These are phyloP conservation scores for Axea sp. DNA, from an alignment of 2,888 invertebrate species.

Conservation along the genomic window DNA sequence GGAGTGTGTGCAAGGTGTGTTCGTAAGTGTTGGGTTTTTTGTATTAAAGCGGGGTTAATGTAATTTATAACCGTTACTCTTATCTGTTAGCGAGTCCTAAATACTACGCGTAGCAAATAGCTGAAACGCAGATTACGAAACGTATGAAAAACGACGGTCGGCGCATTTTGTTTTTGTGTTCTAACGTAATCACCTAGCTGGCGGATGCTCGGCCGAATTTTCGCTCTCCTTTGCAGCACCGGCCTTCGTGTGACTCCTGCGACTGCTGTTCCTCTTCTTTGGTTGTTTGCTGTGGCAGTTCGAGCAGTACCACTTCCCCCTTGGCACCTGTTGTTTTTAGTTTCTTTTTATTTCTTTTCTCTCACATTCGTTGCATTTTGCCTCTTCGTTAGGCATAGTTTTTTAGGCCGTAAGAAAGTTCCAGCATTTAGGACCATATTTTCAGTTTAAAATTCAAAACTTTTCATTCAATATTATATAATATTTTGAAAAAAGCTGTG, in stretches of 20 bases:
- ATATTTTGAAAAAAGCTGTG: no score
- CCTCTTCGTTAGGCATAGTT: no score
- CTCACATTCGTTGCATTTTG: no score
- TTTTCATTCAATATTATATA: no score
- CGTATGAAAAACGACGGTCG: constrained; percentile 69
- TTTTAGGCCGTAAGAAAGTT: no score
- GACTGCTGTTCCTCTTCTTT: constrained; percentile 80
- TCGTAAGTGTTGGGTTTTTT: no score
- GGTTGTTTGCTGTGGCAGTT: constrained; percentile 93
- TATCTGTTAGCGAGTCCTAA: constrained; percentile 45
- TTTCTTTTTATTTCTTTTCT: constrained; percentile 4
- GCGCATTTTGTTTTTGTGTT: constrained; percentile 66
- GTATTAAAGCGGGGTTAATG: constrained; percentile 48
- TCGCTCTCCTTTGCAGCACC: constrained; percentile 81
- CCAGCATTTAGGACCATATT: no score
- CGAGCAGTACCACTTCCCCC: constrained; percentile 94
- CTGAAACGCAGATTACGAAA: constrained; percentile 49
- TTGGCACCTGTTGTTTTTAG: constrained; percentile 82
- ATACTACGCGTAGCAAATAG: constrained; percentile 30
- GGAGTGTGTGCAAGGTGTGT: no score
- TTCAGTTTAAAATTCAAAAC: no score
- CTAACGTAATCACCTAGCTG: constrained; percentile 81
- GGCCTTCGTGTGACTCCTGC: constrained; percentile 75
- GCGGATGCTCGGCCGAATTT: constrained; percentile 81
- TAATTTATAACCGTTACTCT: constrained; percentile 39